These are phyloP conservation scores for Aphidius ervi DNA, from an alignment of 1,140 invertebrate species.

Conservation along the genomic window DNA sequence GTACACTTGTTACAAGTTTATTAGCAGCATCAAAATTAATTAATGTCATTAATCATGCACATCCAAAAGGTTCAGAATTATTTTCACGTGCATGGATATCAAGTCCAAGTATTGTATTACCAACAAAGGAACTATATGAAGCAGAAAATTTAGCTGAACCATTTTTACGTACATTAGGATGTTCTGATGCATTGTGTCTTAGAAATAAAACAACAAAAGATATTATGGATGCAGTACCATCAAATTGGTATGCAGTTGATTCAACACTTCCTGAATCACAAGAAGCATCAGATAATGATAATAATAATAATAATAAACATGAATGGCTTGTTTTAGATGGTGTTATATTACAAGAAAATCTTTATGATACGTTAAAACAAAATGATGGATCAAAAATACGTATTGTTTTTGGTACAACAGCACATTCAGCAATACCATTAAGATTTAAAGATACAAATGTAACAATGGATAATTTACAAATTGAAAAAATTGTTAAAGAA, in stretches of 20 bases:
- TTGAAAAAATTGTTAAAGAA: slow-evolving; percentile 60
- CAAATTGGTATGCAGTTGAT: slow-evolving; percentile 62
- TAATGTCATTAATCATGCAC: not conserved
- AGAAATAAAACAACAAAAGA: slow-evolving; percentile 59
- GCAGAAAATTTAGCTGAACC: slow-evolving; percentile 59
- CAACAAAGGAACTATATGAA: slow-evolving; percentile 58
- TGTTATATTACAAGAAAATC: slow-evolving; percentile 60
- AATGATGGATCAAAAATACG: slow-evolving; percentile 51
- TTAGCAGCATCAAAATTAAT: slow-evolving; percentile 51
- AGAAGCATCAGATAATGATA: slow-evolving; percentile 49
- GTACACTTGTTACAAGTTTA: slow-evolving; percentile 71
- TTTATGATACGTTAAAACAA: slow-evolving; percentile 57
- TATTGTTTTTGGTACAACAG: slow-evolving; percentile 69
- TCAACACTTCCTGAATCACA: slow-evolving; percentile 58
- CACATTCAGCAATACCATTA: slow-evolving; percentile 62
- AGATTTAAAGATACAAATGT: slow-evolving; percentile 56
- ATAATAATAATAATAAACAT: slow-evolving; percentile 50
- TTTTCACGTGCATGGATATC: slow-evolving; percentile 72
- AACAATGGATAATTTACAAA: slow-evolving; percentile 60
- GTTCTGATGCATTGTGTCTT: slow-evolving; percentile 58
- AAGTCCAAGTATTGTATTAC: slow-evolving; percentile 66
- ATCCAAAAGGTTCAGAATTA: slow-evolving; percentile 53
- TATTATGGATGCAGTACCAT: slow-evolving; percentile 63
- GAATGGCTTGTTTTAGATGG: slow-evolving; percentile 75
- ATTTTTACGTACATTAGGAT: slow-evolving; percentile 57